A percentile compares a stretch with the other conserved stretches of the same genome.
These are phyloP conservation scores for Ceratoteleas bidentatus DNA, from an alignment of 1,140 invertebrate species.

Conservation along the genomic window DNA sequence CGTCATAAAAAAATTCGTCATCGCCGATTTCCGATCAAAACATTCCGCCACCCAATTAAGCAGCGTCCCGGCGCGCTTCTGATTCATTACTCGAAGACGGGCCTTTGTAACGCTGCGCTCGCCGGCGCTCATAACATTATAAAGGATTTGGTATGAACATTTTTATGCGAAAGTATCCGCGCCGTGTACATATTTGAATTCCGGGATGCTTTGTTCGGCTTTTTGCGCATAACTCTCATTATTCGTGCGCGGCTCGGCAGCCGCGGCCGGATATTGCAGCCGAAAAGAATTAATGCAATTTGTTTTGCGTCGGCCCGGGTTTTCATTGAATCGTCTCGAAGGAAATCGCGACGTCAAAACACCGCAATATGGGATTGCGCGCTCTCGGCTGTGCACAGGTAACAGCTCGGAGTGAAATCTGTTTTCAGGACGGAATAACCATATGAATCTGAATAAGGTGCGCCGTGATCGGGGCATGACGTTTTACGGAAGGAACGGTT, in stretches of 20 bases:
- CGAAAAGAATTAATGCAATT: slow-evolving; percentile 36
- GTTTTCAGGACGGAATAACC: slow-evolving; percentile 65
- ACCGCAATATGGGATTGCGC: slow-evolving; percentile 73
- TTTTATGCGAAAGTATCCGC: slow-evolving; percentile 5
- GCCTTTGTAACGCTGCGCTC: slow-evolving; percentile 5
- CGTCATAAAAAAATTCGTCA: too few relatives aligned
- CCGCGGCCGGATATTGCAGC: background rate
- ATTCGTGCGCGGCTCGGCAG: slow-evolving; percentile 7
- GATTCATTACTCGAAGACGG: too few relatives aligned
- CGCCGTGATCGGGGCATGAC: slow-evolving; percentile 59
- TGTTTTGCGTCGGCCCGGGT: slow-evolving; percentile 9
- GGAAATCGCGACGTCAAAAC: slow-evolving; percentile 59
- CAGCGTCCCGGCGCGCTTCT: too few relatives aligned
- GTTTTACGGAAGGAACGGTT: slow-evolving; percentile 57
- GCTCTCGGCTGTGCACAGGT: slow-evolving; percentile 59
- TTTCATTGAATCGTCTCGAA: slow-evolving; percentile 45
- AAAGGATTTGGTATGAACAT: slow-evolving; percentile 31
- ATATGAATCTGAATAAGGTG: slow-evolving; percentile 75
- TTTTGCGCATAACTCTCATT: slow-evolving; percentile 21
- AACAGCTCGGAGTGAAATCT: slow-evolving; percentile 65
- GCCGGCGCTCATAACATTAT: background rate
- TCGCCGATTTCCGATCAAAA: too few relatives aligned
- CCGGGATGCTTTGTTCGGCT: background rate
- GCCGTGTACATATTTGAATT: slow-evolving; percentile 42
- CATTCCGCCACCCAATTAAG: too few relatives aligned